Evolutionary conservation across 2,113 vertebrate species (phyloP).

Genomic region (Calyptomena viridis): DNA sequence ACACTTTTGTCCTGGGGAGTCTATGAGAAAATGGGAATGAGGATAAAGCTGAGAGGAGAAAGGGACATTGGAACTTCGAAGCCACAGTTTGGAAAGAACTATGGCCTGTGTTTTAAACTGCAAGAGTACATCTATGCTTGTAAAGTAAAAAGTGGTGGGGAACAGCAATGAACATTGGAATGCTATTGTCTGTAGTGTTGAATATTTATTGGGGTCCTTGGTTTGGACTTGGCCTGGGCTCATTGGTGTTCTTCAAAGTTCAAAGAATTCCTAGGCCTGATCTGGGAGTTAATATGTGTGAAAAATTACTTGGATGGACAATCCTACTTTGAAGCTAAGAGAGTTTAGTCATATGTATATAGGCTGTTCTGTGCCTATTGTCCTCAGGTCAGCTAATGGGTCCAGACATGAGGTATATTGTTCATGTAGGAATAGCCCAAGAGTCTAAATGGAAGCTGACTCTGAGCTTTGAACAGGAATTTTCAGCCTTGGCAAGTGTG

Average conservation of each 20-base stretch:
- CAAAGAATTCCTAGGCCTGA: neutral
- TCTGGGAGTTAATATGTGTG: neutral
- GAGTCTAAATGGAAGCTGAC: neutral
- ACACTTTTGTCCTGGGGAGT: rapidly evolving
- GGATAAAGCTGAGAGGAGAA: neutral
- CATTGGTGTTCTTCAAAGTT: neutral
- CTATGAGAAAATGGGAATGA: neutral
- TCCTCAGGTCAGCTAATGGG: neutral
- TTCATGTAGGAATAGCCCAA: neutral
- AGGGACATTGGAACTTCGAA: neutral
- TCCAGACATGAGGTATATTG: neutral
- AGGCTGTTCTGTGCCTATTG: neutral
- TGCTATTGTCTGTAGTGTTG: neutral
- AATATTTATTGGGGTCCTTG: neutral
- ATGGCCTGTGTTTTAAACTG: neutral
- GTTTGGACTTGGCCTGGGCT: neutral
- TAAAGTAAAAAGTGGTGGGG: neutral
- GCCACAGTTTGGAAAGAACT: neutral
- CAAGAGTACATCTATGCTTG: neutral
- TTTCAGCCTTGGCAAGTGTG: neutral
- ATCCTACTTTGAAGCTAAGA: neutral
- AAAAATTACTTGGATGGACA: neutral
- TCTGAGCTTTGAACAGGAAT: neutral
- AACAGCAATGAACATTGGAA: neutral
- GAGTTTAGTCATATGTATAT: neutral